Evolutionary conservation across 2,113 vertebrate genomes (phyloP), one percentile per base, ranked within the genome.

Genomic region (Rallus limicola): DNA sequence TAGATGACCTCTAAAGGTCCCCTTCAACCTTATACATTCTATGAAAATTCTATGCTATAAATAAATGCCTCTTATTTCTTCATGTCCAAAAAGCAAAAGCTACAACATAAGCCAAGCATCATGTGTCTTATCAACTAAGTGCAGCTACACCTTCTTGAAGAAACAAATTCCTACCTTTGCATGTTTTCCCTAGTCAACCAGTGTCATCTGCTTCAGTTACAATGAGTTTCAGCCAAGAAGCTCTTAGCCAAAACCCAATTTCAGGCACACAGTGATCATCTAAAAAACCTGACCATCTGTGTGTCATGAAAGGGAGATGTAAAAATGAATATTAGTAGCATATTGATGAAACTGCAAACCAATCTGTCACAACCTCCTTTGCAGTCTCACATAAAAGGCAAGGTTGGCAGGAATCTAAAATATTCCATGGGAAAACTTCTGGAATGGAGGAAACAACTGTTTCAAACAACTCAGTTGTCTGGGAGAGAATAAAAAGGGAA

Each of bases 311-410:
- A 93, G 62, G 82, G 62, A 92, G 81, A 96, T 13, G 58, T 71
- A 92, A 96, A 95, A 97, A 95, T 79, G 77, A 95, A 10, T 97
- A 97, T 97, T 95, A 97, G 95, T 70, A 95, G 78, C 96, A 96
- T 95, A 97, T 82, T 95, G 95, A 92, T 53, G 77, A 93, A 95
- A 95, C 94, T 68, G 89, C 83, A 92, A 95, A 86, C 72, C 94
- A 95, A 95, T 95, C 96, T 97, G 95, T 95, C 94, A 95, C 93
- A 91, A 92, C 70, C 91, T 93, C 83, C 94, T 91, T 95, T 91
- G 84, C 94, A 87, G 94, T 75, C 93, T 89, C 89, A 84, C 86
- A 92, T 84, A 88, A 95, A 95, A 95, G 65, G 58, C 89, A 91
- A 53, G 60, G 74, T 68, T 95, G 89, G 91, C 91, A 95, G 62